phyloP scores from a whole-genome alignment of 2,797 vertebrate genomes.

The Jordanella pulchra region DNA sequence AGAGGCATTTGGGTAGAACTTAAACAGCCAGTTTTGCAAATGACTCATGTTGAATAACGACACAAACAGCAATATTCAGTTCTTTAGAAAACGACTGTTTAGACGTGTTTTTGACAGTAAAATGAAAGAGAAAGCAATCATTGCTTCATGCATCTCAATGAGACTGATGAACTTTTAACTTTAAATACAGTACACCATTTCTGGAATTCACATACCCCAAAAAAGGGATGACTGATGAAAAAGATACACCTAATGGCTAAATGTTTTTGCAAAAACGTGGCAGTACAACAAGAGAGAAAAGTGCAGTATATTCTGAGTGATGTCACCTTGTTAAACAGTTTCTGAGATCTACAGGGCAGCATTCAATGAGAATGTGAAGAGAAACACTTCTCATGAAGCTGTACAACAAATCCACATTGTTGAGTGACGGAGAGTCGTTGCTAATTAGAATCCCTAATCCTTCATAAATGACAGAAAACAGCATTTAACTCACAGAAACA shows the following conservation, averaged over 20 bases:
- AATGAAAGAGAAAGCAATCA: not conserved
- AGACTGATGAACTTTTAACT: not conserved
- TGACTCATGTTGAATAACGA: slow-evolving; percentile 26
- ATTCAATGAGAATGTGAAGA: slow-evolving; percentile 58
- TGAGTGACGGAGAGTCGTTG: slow-evolving; percentile 35
- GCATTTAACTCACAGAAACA: slow-evolving; percentile 55
- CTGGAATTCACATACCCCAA: not conserved
- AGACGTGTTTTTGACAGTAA: slow-evolving; percentile 1
- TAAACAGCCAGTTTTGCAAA: slow-evolving; percentile 9
- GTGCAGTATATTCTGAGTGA: not conserved
- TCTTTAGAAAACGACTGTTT: slow-evolving; percentile 8
- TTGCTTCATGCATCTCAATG: not conserved
- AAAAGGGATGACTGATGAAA: not conserved
- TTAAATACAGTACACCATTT: not conserved
- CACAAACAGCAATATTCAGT: slow-evolving; percentile 22
- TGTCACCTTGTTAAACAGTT: not conserved
- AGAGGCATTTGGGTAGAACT: slow-evolving; percentile 50
- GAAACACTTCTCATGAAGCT: slow-evolving; percentile 60
- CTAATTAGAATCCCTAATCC: slow-evolving; percentile 51
- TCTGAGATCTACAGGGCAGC: slow-evolving; percentile 14
- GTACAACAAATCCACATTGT: slow-evolving; percentile 60
- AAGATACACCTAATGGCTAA: no score
- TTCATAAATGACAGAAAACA: slow-evolving; percentile 65
- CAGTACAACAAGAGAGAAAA: not conserved
- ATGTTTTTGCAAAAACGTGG: not conserved